Base-by-base conservation (phyloP, 2,797 vertebrate genomes). In the Clarias fuscus region DNA sequence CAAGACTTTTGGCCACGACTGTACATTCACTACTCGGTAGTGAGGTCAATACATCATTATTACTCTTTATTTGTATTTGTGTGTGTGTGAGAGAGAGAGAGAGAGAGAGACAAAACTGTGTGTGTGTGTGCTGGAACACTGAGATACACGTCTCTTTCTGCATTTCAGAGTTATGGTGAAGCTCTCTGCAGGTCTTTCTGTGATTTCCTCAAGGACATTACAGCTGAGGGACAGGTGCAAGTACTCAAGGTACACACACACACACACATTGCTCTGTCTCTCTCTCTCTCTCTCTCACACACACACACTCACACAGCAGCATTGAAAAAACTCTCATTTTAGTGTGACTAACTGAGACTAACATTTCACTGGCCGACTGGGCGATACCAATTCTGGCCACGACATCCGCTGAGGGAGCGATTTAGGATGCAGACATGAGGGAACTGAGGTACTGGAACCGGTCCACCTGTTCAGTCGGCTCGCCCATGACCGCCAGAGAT, bases 191-290 rank as follows among this genome's bases (percentile, higher is more conserved):
- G 77, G 71, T 96, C 96, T 5, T 97, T 97, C 90, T 96, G 95
- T 92, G 95, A 96, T n/a, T 90, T 97, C 62, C 90, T 97, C 86
- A 95, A 93, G 82, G 96, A 97, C 88, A 94, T 97, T 91, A 96
- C 94, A 84, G 94, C 92, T 78, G 96, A 97, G 88, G 96, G 96
- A 80, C 96, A 97, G 93, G 95, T 97, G 91, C 96, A 96, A 89
- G 94, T 96, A 76, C 94, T 97, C 62, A 97, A 97, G 96, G 96
- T 97, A 84, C 73, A 53, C 65, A 70, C 22, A 40, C 75, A 81
- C 84, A 76, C 33, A 71, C 43, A 33, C 33, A 33, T 33, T 40
- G 40, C 40, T 40, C 40, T 40, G 40, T 40, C 40, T 40, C 72
- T 68, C 14, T 33, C 27, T 59, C 0, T n/a, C 64, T 27, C 76